Percentiles rank a stretch among this genome's conserved stretches.
phyloP scores from a whole-genome alignment of 2,888 invertebrate genomes.

The Pocota personata region DNA sequence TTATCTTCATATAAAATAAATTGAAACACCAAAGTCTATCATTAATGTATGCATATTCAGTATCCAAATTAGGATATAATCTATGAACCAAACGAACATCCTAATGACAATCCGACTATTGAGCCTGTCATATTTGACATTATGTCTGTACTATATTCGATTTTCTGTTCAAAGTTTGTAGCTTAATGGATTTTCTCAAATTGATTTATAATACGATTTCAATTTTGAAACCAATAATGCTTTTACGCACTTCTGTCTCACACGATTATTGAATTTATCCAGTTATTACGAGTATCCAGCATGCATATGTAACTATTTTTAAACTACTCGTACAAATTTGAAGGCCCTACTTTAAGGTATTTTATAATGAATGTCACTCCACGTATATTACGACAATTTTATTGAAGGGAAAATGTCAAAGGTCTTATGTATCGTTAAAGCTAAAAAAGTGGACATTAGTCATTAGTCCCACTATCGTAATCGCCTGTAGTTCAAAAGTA shows the following conservation, averaged over 20 bases:
- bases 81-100: background rate
- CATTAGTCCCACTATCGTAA: background rate
- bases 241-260: background rate
- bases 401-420: background rate
- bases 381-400: background rate
- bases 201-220: background rate
- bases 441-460: no score
- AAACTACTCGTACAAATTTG: background rate
- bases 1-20: no score
- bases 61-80: no score
- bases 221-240: background rate
- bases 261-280: background rate
- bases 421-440: background rate
- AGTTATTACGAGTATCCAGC: background rate
- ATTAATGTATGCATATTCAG: no score
- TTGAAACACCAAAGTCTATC: no score
- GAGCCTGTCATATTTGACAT: background rate
- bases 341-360: background rate
- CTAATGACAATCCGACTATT: background rate
- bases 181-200: background rate
- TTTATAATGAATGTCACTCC: background rate
- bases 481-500: background rate
- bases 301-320: no score
- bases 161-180: background rate
- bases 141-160: background rate